These are phyloP conservation scores for Onychostoma macrolepis DNA, from an alignment of 2,113 vertebrate species.

Conservation along the genomic window DNA sequence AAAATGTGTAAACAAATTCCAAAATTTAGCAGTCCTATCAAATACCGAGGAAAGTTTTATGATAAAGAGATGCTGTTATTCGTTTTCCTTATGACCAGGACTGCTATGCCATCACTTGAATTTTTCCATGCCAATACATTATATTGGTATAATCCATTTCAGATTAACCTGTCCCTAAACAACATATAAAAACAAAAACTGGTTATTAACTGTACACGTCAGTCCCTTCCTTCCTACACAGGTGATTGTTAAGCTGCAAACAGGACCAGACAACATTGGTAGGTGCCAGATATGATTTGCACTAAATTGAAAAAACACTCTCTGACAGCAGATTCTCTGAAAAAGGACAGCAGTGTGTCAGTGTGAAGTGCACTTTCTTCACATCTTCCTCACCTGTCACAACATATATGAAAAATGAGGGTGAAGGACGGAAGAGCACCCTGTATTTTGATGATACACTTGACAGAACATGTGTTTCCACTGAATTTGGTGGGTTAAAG, in stretches of 20 bases:
- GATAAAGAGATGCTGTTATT: neutral
- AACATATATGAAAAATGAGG: neutral
- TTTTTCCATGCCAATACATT: neutral
- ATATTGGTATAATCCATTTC: neutral
- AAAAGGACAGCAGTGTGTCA: conserved; percentile 15
- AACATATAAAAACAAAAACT: neutral
- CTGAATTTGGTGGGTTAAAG: neutral
- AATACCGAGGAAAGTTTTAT: neutral
- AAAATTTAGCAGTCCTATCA: neutral
- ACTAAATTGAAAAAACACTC: neutral
- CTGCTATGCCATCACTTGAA: neutral
- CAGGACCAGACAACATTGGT: neutral
- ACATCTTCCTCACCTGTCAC: conserved; percentile 25
- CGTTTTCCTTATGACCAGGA: neutral
- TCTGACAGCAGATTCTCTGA: conserved; percentile 20
- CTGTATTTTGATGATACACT: neutral
- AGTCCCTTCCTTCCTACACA: neutral
- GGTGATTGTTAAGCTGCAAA: neutral
- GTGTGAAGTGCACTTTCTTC: conserved; percentile 5
- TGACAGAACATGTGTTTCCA: conserved; percentile 14
- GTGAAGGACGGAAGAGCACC: neutral
- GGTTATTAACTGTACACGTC: neutral
- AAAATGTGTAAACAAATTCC: neutral
- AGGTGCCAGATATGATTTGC: neutral
- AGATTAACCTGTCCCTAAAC: neutral